These are phyloP conservation scores for Lycocorax pyrrhopterus DNA, from an alignment of 2,113 vertebrate species.

Conservation along the genomic window DNA sequence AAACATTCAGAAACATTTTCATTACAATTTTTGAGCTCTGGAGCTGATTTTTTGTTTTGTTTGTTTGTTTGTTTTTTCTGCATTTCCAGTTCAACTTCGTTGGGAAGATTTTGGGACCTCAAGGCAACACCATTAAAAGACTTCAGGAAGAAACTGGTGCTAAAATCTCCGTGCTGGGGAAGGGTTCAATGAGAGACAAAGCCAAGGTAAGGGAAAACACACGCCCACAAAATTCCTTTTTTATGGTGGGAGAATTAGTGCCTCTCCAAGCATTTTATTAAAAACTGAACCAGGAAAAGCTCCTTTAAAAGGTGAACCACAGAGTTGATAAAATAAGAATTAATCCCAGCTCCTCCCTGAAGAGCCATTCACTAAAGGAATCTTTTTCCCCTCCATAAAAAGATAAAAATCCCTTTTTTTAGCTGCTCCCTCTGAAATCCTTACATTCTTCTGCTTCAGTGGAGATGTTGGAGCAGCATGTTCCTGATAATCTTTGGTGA, in stretches of 20 bases:
- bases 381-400: background rate
- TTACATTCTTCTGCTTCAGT: background rate
- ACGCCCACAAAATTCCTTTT: accelerated
- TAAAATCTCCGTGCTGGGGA: constrained; percentile 94
- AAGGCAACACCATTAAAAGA: constrained; percentile 96
- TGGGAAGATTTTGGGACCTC: constrained; percentile 96
- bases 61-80: background rate
- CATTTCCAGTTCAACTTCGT: constrained; percentile 93
- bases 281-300: background rate
- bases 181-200: constrained; percentile 97
- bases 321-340: background rate
- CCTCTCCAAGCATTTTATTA: background rate
- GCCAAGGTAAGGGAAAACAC: constrained; percentile 78
- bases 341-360: background rate
- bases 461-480: background rate
- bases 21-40: background rate
- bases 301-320: background rate
- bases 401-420: background rate
- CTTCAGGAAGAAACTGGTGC: constrained; percentile 80
- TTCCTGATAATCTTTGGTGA: background rate
- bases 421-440: background rate
- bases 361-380: background rate
- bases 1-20: background rate
- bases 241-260: accelerated
- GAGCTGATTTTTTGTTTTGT: background rate